Evolutionary conservation across 2,797 vertebrate species (phyloP).

Genomic region (Chrosomus eos): DNA sequence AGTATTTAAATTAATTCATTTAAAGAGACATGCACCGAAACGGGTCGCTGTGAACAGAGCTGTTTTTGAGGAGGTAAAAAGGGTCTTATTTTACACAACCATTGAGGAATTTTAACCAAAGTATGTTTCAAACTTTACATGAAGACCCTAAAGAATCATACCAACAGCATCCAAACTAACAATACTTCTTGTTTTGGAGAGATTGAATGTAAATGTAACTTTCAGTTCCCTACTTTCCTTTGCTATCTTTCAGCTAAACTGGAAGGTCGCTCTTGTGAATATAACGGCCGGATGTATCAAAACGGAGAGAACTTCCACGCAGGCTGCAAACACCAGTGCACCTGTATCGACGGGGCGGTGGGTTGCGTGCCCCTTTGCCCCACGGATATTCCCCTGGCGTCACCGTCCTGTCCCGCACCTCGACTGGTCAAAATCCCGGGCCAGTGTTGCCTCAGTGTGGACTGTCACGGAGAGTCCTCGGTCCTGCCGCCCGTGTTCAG

Average conservation of each 20-base stretch:
- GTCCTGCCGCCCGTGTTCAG: conserved; percentile 62
- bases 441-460: conserved; percentile 82
- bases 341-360: conserved; percentile 84
- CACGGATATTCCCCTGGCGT: conserved; percentile 74
- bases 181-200: background rate
- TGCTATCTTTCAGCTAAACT: conserved; percentile 72
- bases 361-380: conserved; percentile 83
- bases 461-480: conserved; percentile 73
- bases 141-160: too few species aligned
- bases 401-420: conserved; percentile 76
- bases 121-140: too few species aligned
- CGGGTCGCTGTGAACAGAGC: too few species aligned
- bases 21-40: too few species aligned
- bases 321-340: conserved; percentile 85
- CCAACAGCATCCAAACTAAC: too few species aligned
- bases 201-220: background rate
- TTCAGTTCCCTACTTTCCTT: background rate
- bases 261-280: conserved; percentile 84
- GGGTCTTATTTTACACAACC: too few species aligned
- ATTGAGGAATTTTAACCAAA: too few species aligned
- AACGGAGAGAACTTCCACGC: conserved; percentile 83
- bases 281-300: conserved; percentile 82
- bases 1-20: too few species aligned
- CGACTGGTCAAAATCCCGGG: conserved; percentile 80
- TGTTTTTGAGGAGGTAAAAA: too few species aligned